A percentile compares a stretch with the other conserved stretches of the same genome.
Evolutionary conservation across 1,140 invertebrate species (phyloP).

Genomic region (Chironomus striatipennis): DNA sequence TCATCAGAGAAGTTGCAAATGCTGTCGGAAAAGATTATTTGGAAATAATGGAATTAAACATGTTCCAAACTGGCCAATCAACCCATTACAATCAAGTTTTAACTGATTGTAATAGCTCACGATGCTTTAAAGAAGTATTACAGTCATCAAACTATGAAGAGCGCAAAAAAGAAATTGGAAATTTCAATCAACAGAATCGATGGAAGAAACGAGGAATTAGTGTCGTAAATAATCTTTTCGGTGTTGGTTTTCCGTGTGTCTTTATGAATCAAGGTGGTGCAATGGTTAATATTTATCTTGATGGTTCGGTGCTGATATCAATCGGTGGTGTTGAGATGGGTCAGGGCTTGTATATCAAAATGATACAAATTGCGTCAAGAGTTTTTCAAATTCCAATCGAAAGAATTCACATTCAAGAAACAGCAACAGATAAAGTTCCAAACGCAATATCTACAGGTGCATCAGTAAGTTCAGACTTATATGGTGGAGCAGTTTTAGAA

Average conservation of each 20-base stretch:
- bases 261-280: slow-evolving; percentile 41
- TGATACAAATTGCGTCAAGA: slow-evolving; percentile 47
- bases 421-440: slow-evolving; percentile 56
- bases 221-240: slow-evolving; percentile 44
- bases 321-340: slow-evolving; percentile 63
- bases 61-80: slow-evolving; percentile 59
- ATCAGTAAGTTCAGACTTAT: slow-evolving; percentile 56
- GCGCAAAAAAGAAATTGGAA: slow-evolving; percentile 44
- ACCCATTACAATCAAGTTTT: slow-evolving; percentile 62
- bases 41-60: slow-evolving; percentile 49
- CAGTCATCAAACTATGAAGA: slow-evolving; percentile 47
- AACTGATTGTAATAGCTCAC: slow-evolving; percentile 52
- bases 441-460: slow-evolving; percentile 59
- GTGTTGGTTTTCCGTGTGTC: slow-evolving; percentile 40
- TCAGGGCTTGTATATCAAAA: slow-evolving; percentile 58
- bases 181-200: slow-evolving; percentile 53
- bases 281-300: slow-evolving; percentile 51
- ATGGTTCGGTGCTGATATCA: slow-evolving; percentile 51
- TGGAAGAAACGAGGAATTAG: slow-evolving; percentile 48
- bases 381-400: slow-evolving; percentile 46
- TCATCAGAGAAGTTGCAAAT: slow-evolving; percentile 66
- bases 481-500: slow-evolving; percentile 58
- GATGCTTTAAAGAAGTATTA: slow-evolving; percentile 65
- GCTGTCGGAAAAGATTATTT: slow-evolving; percentile 53
- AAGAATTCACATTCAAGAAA: slow-evolving; percentile 56